Conservation (phyloP, 2,888 invertebrate genomes). For the Uropetala carovei region DNA sequence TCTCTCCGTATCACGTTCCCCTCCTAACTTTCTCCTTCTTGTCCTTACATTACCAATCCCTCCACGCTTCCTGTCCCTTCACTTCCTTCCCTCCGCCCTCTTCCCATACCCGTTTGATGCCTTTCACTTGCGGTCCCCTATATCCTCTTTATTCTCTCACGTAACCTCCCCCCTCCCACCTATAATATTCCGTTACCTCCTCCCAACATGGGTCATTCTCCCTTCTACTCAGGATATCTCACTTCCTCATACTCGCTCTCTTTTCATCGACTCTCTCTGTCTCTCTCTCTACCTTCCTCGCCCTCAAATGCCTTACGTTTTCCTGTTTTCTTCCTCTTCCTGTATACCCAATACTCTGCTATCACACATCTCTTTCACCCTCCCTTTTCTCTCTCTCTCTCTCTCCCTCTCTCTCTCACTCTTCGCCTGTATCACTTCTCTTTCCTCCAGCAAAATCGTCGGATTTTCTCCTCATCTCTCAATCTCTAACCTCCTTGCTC, state of each 20-base stretch:
- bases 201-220: no score
- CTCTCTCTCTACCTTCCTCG: background rate
- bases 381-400: background rate
- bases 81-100: background rate
- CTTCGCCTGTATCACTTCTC: no score
- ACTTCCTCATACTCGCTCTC: background rate
- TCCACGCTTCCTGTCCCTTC: background rate
- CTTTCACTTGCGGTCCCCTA: background rate
- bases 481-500: no score
- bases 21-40: background rate
- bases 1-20: background rate
- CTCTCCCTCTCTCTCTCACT: background rate
- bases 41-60: background rate
- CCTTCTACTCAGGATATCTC: background rate
- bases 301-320: background rate
- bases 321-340: background rate
- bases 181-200: background rate
- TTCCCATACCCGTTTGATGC: no score
- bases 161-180: background rate
- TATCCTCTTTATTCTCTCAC: background rate
- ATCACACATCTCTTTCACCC: background rate
- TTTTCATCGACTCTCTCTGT: background rate
- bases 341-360: no score
- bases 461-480: no score
- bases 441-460: no score